Conservation (phyloP, 1,140 invertebrate species). For the Drosophila prosaltans region DNA sequence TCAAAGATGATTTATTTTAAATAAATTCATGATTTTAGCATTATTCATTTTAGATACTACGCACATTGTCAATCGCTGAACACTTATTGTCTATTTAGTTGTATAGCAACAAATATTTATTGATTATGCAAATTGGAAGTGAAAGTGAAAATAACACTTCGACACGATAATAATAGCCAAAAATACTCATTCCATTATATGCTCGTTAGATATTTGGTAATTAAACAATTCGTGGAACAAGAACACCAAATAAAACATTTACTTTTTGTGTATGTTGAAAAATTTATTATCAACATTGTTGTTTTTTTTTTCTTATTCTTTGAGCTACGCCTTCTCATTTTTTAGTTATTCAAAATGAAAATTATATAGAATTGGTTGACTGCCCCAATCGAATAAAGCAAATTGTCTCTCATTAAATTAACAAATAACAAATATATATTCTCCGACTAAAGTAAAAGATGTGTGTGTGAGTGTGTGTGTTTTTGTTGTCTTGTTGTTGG, state of each 20-base stretch:
- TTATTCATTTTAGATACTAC: too few species aligned
- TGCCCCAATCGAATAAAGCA: slow-evolving; percentile 58
- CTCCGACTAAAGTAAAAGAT: slow-evolving; percentile 5
- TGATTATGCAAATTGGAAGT: too few species aligned
- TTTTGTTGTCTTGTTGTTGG: background rate
- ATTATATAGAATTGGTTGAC: slow-evolving; percentile 7
- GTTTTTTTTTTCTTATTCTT: background rate
- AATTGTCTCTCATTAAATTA: slow-evolving; percentile 60
- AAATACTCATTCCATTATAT: background rate
- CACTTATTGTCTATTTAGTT: too few species aligned
- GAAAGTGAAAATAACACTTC: too few species aligned
- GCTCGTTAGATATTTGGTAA: background rate
- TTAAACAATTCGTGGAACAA: background rate
- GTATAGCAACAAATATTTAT: too few species aligned
- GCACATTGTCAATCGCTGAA: too few species aligned
- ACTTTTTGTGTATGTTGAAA: too few species aligned
- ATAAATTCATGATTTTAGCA: too few species aligned
- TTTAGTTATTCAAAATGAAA: background rate
- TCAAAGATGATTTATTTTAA: too few species aligned
- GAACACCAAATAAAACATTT: background rate
- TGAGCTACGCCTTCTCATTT: background rate
- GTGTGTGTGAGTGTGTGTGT: background rate
- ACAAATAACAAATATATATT: slow-evolving; percentile 10
- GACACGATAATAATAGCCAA: too few species aligned
- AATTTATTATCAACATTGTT: background rate